Evolutionary conservation across 2,113 vertebrate species (phyloP).

Genomic region (Corythornis madagascariensis): DNA sequence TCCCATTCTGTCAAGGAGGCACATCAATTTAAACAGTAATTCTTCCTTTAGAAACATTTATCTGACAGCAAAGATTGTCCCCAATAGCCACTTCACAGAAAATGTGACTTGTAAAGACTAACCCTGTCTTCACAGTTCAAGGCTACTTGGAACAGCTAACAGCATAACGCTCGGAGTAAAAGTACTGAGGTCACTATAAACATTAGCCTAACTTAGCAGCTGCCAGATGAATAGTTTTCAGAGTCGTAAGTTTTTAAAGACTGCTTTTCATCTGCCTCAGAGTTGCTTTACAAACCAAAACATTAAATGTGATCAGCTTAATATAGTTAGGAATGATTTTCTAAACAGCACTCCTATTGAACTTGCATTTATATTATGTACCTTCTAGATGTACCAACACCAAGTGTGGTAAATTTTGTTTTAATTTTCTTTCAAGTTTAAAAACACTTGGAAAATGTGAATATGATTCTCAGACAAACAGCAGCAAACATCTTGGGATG

Average conservation of each 20-base stretch:
- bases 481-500: not conserved
- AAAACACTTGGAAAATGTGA: not conserved
- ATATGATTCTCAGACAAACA: not conserved
- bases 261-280: constrained; percentile 53
- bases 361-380: not conserved
- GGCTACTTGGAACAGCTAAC: constrained; percentile 74
- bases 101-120: constrained; percentile 84
- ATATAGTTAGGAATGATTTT: constrained; percentile 19
- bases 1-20: constrained; percentile 68
- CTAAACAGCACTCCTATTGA: not conserved
- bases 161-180: constrained; percentile 68
- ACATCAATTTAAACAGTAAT: constrained; percentile 83
- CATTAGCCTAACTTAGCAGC: constrained; percentile 74
- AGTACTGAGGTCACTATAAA: constrained; percentile 78
- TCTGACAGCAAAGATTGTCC: constrained; percentile 78
- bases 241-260: constrained; percentile 66
- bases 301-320: constrained; percentile 37
- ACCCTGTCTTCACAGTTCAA: constrained; percentile 80
- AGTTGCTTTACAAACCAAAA: constrained; percentile 64
- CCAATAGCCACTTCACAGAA: constrained; percentile 82
- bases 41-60: constrained; percentile 85
- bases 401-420: not conserved
- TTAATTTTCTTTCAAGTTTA: not conserved
- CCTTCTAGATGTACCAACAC: not conserved
- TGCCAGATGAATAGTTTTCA: constrained; percentile 66